A percentile compares a stretch with the other conserved stretches of the same genome.
phyloP scores from a whole-genome alignment of 2,113 vertebrate genomes.

The Conger conger region DNA sequence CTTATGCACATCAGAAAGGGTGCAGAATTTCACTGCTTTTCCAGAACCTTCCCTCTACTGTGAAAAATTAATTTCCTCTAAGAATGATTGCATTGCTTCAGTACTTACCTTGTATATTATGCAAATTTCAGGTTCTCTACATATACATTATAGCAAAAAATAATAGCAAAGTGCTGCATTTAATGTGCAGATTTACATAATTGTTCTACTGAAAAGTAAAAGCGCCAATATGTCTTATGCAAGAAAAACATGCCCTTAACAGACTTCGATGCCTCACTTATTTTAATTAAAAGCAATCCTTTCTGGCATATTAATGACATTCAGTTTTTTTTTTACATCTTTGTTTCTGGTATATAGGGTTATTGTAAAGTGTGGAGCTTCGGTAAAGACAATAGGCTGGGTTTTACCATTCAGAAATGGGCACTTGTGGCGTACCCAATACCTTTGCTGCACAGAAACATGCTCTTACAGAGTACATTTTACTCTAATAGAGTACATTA shows the following conservation, averaged over 20 bases:
- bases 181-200: neutral
- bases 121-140: neutral
- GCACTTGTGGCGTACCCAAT: too few species aligned
- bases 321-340: neutral
- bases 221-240: neutral
- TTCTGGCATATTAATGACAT: neutral
- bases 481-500: too few species aligned
- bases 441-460: too few species aligned
- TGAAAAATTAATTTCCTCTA: neutral
- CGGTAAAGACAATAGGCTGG: neutral
- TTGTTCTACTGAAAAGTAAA: neutral
- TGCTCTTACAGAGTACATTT: too few species aligned
- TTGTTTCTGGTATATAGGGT: neutral
- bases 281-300: constrained; percentile 47
- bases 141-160: neutral
- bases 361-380: neutral
- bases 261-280: constrained; percentile 71
- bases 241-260: constrained; percentile 58
- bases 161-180: neutral
- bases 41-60: neutral
- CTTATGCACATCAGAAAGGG: neutral
- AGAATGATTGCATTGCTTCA: neutral
- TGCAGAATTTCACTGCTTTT: neutral
- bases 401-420: neutral
- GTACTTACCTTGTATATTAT: neutral